A percentile compares a stretch with the other conserved stretches of the same genome.
phyloP scores from a whole-genome alignment of 2,888 invertebrate genomes.

The Pyrrhia umbra region DNA sequence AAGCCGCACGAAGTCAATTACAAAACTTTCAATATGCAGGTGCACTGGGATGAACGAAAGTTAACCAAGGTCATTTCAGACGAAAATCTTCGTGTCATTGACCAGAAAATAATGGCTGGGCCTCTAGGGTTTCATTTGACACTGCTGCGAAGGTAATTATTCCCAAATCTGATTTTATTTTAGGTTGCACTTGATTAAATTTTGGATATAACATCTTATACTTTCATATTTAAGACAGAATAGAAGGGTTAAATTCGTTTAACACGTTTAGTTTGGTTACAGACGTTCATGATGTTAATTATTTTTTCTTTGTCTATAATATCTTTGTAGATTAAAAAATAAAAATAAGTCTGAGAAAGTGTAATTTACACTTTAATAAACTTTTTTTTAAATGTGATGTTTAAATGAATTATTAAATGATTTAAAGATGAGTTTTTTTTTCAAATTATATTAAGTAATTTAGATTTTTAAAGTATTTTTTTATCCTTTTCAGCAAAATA shows the following conservation, averaged over 20 bases:
- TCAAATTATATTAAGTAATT: too few species aligned
- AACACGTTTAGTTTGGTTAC: neutral
- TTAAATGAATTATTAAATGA: too few species aligned
- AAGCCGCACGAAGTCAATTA: constrained; percentile 9
- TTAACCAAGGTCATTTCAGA: constrained; percentile 25
- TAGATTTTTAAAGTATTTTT: too few species aligned
- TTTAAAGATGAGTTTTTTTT: too few species aligned
- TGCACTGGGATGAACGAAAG: constrained; percentile 19
- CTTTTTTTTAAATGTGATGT: too few species aligned
- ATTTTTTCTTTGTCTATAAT: too few species aligned
- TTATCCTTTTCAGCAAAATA: too few species aligned
- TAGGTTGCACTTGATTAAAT: neutral
- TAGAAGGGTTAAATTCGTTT: neutral
- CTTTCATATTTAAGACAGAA: neutral
- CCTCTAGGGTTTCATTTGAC: constrained; percentile 11
- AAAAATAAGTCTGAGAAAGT: too few species aligned
- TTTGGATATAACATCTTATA: neutral
- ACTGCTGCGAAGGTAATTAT: neutral
- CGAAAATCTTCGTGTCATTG: constrained; percentile 29
- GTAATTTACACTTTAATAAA: too few species aligned
- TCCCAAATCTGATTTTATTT: constrained; percentile 1
- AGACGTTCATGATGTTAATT: neutral
- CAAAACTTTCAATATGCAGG: constrained; percentile 14
- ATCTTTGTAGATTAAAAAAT: too few species aligned
- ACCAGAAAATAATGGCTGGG: constrained; percentile 33